These are phyloP conservation scores for Rachycentron canadum DNA, from an alignment of 2,797 vertebrate species.

Conservation along the genomic window DNA sequence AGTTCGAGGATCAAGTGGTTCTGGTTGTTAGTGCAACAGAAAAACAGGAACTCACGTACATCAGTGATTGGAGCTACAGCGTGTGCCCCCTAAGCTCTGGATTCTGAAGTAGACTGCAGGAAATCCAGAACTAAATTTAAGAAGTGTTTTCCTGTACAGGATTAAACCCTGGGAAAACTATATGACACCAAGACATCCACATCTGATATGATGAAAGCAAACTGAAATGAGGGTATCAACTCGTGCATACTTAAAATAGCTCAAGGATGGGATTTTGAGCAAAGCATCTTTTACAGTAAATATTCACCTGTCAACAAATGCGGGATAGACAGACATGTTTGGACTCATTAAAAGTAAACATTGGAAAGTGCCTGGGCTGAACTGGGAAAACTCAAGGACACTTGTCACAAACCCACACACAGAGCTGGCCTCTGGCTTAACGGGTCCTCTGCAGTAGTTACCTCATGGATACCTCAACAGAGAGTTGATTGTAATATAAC, in stretches of 20 bases:
- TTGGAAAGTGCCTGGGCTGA: constrained; percentile 1
- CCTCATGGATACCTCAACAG: constrained; percentile 61
- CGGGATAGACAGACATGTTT: constrained; percentile 18
- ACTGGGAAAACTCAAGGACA: constrained; percentile 29
- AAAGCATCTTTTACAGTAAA: constrained; percentile 29
- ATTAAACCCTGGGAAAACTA: constrained; percentile 21
- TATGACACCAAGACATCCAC: constrained; percentile 27
- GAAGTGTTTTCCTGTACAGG: constrained; percentile 4
- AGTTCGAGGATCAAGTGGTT: constrained; percentile 13
- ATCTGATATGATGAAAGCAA: constrained; percentile 42
- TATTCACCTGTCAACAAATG: constrained; percentile 31
- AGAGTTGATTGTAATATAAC: constrained; percentile 68
- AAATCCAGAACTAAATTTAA: background rate
- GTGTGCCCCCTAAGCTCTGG: background rate
- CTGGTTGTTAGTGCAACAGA: constrained; percentile 13
- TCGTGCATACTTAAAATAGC: constrained; percentile 49
- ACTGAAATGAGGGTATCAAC: constrained; percentile 37
- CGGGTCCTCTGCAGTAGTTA: constrained; percentile 51
- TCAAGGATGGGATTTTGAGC: constrained; percentile 34
- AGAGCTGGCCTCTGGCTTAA: constrained; percentile 46
- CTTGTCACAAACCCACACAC: constrained; percentile 16
- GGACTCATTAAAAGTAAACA: constrained; percentile 44
- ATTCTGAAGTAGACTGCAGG: background rate
- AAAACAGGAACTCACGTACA: background rate
- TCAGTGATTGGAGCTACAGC: constrained; percentile 6